Conservation (phyloP, 2,888 invertebrate genomes). For the Acleris laterana region DNA sequence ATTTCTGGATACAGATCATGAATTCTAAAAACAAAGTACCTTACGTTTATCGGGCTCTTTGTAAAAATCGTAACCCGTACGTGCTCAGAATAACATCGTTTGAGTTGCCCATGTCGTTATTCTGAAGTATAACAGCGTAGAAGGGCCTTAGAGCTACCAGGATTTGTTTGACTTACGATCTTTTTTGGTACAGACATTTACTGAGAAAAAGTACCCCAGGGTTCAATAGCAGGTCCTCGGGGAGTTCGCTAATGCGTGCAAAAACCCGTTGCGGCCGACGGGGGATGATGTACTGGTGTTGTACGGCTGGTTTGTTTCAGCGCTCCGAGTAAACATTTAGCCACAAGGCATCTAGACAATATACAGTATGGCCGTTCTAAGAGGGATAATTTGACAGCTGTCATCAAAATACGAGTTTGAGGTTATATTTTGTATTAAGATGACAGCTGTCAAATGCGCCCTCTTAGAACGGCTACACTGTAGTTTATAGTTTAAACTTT, state of each 20-base stretch:
- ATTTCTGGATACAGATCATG: constrained; percentile 31
- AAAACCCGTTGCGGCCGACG: constrained; percentile 29
- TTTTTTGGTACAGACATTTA: constrained; percentile 20
- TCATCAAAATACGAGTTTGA: too few relatives aligned
- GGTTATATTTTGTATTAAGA: too few relatives aligned
- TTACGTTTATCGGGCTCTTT: constrained; percentile 31
- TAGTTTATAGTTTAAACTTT: too few relatives aligned
- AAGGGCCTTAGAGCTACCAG: constrained; percentile 11
- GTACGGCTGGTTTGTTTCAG: constrained; percentile 23
- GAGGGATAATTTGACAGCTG: too few relatives aligned
- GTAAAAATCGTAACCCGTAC: constrained; percentile 36
- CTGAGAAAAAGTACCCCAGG: constrained; percentile 25
- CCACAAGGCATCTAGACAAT: not conserved
- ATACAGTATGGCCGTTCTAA: too few relatives aligned
- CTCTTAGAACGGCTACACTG: too few relatives aligned
- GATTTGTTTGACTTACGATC: constrained; percentile 19
- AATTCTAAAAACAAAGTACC: constrained; percentile 37
- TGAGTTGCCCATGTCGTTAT: constrained; percentile 25
- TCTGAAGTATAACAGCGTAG: not conserved
- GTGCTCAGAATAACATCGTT: constrained; percentile 32
- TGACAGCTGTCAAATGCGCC: too few relatives aligned
- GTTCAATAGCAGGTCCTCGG: constrained; percentile 25
- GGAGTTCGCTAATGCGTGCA: constrained; percentile 32
- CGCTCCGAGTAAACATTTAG: constrained; percentile 4
- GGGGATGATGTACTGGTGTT: constrained; percentile 27